A percentile compares a stretch with the other conserved stretches of the same genome.
Evolutionary conservation across 2,113 vertebrate species (phyloP).

Genomic region (Burhinus bistriatus): DNA sequence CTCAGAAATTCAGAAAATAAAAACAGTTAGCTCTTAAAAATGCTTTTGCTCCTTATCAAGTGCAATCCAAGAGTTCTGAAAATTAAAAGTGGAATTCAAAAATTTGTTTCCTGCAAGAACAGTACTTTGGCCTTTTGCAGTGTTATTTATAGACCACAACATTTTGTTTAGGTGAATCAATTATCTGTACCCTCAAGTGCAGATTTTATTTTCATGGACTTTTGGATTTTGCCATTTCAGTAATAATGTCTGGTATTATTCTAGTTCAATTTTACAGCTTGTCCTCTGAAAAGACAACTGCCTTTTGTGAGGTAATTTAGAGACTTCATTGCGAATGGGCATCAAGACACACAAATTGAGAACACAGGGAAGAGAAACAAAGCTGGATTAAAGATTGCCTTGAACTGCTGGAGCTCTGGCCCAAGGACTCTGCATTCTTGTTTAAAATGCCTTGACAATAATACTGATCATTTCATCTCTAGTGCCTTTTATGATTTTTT

Average conservation of each 20-base stretch:
- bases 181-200: neutral
- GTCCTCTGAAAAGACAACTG: neutral
- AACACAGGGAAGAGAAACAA: slow-evolving; percentile 25
- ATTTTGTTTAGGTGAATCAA: slow-evolving; percentile 25
- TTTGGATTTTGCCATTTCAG: slow-evolving; percentile 22
- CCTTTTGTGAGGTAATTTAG: slow-evolving; percentile 36
- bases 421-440: slow-evolving; percentile 42
- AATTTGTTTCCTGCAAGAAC: neutral
- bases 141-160: neutral
- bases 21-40: neutral
- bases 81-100: neutral
- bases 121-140: neutral
- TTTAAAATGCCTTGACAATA: slow-evolving; percentile 44
- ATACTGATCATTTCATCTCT: slow-evolving; percentile 44
- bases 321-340: neutral
- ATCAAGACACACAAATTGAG: slow-evolving; percentile 31
- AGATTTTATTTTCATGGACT: neutral
- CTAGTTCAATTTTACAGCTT: neutral
- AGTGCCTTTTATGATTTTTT: slow-evolving; percentile 32
- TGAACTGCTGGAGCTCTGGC: slow-evolving; percentile 32
- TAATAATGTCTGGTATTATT: slow-evolving; percentile 11
- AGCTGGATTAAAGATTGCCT: slow-evolving; percentile 46
- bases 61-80: neutral
- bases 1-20: neutral
- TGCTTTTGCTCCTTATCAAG: neutral